Conservation (phyloP, 2,888 invertebrate species). For the Galerucella nymphaeae region DNA sequence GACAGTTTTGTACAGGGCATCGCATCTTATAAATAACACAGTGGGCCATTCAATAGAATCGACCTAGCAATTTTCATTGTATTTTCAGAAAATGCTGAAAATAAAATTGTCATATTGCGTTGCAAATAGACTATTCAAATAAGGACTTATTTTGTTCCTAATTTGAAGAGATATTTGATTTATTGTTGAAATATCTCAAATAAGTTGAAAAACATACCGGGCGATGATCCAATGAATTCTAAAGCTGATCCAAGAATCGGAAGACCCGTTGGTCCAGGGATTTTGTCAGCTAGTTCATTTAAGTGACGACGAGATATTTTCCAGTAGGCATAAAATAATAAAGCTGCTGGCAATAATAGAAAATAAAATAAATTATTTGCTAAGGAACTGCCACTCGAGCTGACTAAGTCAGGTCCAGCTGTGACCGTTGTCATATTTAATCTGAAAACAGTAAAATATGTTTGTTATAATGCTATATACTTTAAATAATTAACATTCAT, state of each 20-base stretch:
- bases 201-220: conserved; percentile 67
- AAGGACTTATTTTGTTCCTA: too few relatives aligned
- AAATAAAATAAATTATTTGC: conserved; percentile 78
- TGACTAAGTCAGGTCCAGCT: conserved; percentile 58
- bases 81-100: too few relatives aligned
- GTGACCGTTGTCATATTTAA: conserved; percentile 52
- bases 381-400: conserved; percentile 60
- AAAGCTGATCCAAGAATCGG: conserved; percentile 82
- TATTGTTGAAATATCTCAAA: too few relatives aligned
- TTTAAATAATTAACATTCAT: too few relatives aligned
- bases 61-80: too few relatives aligned
- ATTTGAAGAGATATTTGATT: too few relatives aligned
- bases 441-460: conserved; percentile 7
- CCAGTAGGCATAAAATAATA: conserved; percentile 82
- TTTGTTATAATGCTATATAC: neutral
- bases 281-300: conserved; percentile 76
- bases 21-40: too few relatives aligned
- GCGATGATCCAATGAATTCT: conserved; percentile 78
- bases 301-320: conserved; percentile 78
- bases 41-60: too few relatives aligned
- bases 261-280: conserved; percentile 78
- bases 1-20: too few relatives aligned
- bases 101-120: too few relatives aligned
- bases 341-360: conserved; percentile 75
- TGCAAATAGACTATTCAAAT: too few relatives aligned